Evolutionary conservation across 2,113 vertebrate species (phyloP).

Genomic region (Ahaetulla prasina): DNA sequence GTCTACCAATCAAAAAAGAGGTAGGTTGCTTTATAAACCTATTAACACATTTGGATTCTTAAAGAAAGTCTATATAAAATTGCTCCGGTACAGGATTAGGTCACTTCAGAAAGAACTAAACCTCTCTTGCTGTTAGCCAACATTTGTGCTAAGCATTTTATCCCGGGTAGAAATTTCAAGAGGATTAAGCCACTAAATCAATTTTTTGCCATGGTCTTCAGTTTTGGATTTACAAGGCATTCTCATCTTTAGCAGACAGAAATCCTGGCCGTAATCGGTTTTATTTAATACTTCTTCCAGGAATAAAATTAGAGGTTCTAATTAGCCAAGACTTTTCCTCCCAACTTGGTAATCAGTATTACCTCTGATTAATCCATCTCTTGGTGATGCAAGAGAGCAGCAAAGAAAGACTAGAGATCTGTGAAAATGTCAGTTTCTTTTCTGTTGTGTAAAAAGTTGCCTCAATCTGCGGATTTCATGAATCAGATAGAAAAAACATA

Average conservation of each 20-base stretch:
- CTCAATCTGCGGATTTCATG: not conserved
- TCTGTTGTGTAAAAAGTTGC: not conserved
- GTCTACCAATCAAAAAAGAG: not conserved
- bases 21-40: constrained; percentile 4
- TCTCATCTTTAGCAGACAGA: not conserved
- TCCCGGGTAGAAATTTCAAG: not conserved
- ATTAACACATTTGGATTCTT: not conserved
- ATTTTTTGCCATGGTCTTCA: not conserved
- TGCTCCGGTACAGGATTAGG: not conserved
- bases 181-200: not conserved
- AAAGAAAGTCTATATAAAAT: not conserved
- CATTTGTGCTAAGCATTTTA: not conserved
- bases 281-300: not conserved
- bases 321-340: not conserved
- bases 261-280: not conserved
- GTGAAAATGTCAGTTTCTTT: not conserved
- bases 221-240: not conserved
- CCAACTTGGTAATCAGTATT: not conserved
- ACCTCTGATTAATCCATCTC: not conserved
- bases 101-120: not conserved
- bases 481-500: not conserved
- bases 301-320: not conserved
- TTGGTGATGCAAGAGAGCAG: not conserved
- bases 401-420: not conserved
- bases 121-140: not conserved